phyloP scores from a whole-genome alignment of 2,113 vertebrate genomes.

The Sturnira hondurensis region DNA sequence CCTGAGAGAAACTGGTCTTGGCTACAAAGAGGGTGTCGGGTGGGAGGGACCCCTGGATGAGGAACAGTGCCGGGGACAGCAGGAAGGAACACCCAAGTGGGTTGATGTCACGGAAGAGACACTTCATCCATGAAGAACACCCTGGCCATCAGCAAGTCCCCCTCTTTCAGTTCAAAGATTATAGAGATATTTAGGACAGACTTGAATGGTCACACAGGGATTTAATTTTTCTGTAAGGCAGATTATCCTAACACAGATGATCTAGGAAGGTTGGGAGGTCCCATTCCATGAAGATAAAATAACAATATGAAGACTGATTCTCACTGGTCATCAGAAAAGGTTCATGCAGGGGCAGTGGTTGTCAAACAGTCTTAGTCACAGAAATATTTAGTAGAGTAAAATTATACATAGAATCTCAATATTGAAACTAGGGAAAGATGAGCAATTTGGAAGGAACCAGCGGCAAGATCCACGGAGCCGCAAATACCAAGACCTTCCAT shows the following conservation, averaged over 20 bases:
- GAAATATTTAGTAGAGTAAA: neutral
- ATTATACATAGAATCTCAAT: neutral
- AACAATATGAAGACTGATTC: neutral
- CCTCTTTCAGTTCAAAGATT: neutral
- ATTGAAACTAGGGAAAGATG: neutral
- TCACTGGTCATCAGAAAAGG: neutral
- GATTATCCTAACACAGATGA: neutral
- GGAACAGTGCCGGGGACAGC: fast-evolving
- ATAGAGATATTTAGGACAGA: neutral
- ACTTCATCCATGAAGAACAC: too few species aligned
- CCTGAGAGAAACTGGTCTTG: neutral
- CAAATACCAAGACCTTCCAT: neutral
- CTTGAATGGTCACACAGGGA: neutral
- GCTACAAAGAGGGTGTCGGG: neutral
- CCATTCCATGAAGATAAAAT: neutral
- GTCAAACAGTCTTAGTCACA: neutral
- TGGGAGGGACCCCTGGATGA: neutral
- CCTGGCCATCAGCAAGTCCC: neutral
- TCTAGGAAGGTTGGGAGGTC: neutral
- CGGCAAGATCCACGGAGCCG: neutral
- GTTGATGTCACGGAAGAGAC: neutral
- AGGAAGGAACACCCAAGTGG: neutral
- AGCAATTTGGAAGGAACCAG: neutral
- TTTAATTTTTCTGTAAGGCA: neutral
- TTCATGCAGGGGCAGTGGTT: neutral